Evolutionary conservation across 1,140 invertebrate species (phyloP), one percentile per base, ranked within the genome.

Genomic region (Orius insidiosus): DNA sequence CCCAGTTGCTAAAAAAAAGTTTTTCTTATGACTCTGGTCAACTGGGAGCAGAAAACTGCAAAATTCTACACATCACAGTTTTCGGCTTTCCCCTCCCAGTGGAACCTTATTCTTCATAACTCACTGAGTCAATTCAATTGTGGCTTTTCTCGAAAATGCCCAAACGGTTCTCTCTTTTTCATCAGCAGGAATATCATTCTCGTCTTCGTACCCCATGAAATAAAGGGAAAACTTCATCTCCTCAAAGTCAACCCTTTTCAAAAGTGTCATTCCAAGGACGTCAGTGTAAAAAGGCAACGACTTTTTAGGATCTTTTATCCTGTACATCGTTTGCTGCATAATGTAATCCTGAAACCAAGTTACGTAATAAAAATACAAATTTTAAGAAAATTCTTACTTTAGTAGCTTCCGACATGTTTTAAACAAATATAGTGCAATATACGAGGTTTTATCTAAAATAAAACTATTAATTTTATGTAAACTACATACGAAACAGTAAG

Each of bases 321-420:
- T 72, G 57, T 84, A 85, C 90, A 95, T 96, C 6, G 89, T 94
- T 72, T 95, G 89, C 68, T 94, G 89, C 60, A 95, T 84, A 47
- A 94, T 72, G 58, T 85, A 94, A 43, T 86, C 83, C 78, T 85
- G 62, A 30, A 24, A 24, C n/a, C n/a, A n/a, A n/a, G n/a, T 24
- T 24, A 24, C 24, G 7, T n/a, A n/a, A n/a, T n/a, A n/a, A n/a
- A n/a, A 30, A 41, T 14, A 24, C 24, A 24, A 24, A 24, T 7
- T n/a, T n/a, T n/a, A n/a, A 24, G 24, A 24, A 24, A 24, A 24
- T 24, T 24, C 24, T 24, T 7, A 24, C 24, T 24, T 24, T 24
- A 4, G 24, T 24, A n/a, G n/a, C n/a, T 24, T 24, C 24, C 7
- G 24, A 3, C 24, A 24, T 24, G 24, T 3, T 24, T n/a, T n/a